Conservation (phyloP, 2,888 invertebrate species). For the Hermaeophaga mercurialis region DNA sequence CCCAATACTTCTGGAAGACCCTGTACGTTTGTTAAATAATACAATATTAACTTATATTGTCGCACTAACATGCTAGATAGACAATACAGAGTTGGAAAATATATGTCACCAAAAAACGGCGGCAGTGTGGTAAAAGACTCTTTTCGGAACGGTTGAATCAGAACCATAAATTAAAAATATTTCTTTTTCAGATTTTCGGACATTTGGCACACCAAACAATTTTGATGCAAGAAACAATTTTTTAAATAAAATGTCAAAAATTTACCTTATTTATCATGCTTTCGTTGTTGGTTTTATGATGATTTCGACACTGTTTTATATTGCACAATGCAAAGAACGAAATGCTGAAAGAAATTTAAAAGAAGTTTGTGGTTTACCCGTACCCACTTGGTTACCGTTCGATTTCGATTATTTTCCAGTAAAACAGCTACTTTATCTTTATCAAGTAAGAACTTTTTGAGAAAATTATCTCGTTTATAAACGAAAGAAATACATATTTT, state of each 20-base stretch:
- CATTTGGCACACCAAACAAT: slow-evolving; percentile 28
- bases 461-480: background rate
- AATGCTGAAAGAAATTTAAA: slow-evolving; percentile 27
- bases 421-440: slow-evolving; percentile 27
- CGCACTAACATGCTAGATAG: no score
- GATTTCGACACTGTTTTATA: slow-evolving; percentile 11
- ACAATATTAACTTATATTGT: no score
- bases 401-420: slow-evolving; percentile 26
- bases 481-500: background rate
- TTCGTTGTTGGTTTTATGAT: slow-evolving; percentile 4
- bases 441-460: slow-evolving; percentile 20
- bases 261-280: slow-evolving; percentile 23
- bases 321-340: slow-evolving; percentile 28
- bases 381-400: slow-evolving; percentile 33
- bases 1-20: no score
- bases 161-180: no score
- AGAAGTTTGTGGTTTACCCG: slow-evolving; percentile 34
- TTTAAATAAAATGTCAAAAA: slow-evolving; percentile 26
- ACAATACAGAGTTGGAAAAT: no score
- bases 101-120: no score
- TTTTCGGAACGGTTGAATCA: no score
- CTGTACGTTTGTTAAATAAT: no score
- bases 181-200: slow-evolving; percentile 26
- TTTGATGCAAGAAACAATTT: slow-evolving; percentile 23
- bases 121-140: no score